Percentiles rank a stretch among this genome's conserved stretches.
Evolutionary conservation across 1,140 invertebrate genomes (phyloP).

Genomic region (Rhagoletis zephyria): DNA sequence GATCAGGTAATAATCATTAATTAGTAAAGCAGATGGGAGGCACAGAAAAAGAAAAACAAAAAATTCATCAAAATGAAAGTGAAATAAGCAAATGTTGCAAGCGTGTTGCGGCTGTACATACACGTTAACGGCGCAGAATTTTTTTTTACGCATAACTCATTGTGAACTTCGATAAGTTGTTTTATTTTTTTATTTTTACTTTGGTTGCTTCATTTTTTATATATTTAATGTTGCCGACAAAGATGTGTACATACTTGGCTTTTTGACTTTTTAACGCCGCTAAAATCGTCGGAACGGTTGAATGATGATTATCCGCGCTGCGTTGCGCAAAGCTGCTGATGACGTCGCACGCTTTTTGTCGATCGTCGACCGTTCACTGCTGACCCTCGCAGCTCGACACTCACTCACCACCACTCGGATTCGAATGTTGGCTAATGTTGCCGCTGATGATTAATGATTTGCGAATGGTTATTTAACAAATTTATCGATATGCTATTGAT

Average conservation of each 20-base stretch:
- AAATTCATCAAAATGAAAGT: neutral
- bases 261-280: slow-evolving; percentile 34
- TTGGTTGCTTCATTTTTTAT: neutral
- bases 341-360: neutral
- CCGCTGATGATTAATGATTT: slow-evolving; percentile 69
- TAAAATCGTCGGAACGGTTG: neutral
- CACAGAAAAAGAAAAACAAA: neutral
- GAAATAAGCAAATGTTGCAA: neutral
- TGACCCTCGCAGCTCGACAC: neutral
- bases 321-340: neutral
- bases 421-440: neutral
- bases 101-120: neutral
- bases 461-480: slow-evolving; percentile 66
- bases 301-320: slow-evolving; percentile 6
- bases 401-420: too few species aligned
- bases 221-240: slow-evolving; percentile 19
- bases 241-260: neutral
- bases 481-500: slow-evolving; percentile 35
- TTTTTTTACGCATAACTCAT: neutral
- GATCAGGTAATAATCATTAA: slow-evolving; percentile 69
- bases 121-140: neutral
- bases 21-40: neutral
- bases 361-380: neutral
- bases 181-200: neutral
- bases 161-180: neutral